Conservation (phyloP, 2,113 vertebrate species). For the Platysternon megacephalum region DNA sequence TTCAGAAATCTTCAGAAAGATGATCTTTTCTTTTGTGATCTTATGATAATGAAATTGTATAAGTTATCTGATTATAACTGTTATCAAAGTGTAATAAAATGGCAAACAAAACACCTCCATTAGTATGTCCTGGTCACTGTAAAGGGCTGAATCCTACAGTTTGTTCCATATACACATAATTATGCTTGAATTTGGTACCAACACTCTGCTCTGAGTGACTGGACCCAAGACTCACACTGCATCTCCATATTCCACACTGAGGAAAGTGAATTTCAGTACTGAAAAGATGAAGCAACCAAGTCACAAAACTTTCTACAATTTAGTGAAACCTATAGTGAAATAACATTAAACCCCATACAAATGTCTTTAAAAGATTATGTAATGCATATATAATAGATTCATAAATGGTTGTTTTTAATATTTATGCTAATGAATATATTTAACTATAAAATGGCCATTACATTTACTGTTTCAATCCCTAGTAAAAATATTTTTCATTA, state of each 20-base stretch:
- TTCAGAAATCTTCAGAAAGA: no score
- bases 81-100: no score
- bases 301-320: background rate
- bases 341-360: background rate
- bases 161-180: background rate
- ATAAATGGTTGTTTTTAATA: background rate
- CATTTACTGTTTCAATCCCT: background rate
- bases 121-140: no score
- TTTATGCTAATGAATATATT: background rate
- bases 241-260: background rate
- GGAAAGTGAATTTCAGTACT: background rate
- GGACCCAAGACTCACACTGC: rapidly evolving
- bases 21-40: no score
- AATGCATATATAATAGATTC: background rate
- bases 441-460: background rate
- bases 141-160: no score
- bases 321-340: background rate
- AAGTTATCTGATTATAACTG: no score
- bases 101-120: no score
- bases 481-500: background rate
- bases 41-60: no score
- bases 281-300: background rate
- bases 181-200: background rate
- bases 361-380: background rate
- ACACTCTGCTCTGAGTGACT: background rate